Conservation (phyloP, 2,797 vertebrate genomes). For the Silurus aristotelis region DNA sequence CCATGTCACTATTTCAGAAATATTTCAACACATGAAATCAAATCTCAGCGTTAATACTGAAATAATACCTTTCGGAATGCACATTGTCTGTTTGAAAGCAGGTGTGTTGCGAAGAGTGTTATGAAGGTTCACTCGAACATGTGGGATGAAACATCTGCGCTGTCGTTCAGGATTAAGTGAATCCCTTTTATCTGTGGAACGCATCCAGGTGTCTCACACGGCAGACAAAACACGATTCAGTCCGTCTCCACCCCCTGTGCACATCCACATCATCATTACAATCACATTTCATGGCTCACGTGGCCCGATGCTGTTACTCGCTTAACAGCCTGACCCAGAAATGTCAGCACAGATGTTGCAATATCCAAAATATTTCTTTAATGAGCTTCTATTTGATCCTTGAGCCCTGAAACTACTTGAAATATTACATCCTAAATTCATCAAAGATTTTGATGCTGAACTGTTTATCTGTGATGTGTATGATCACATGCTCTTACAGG, state of each 20-base stretch:
- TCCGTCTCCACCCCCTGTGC: neutral
- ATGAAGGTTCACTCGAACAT: neutral
- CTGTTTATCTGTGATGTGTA: neutral
- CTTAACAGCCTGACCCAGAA: constrained; percentile 59
- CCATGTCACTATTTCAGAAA: neutral
- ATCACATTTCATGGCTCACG: constrained; percentile 32
- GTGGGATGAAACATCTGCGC: constrained; percentile 29
- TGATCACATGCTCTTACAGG: neutral
- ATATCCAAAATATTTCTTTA: constrained; percentile 52
- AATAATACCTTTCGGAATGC: neutral
- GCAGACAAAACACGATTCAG: constrained; percentile 38
- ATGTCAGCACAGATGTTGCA: constrained; percentile 59
- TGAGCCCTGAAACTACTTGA: constrained; percentile 13
- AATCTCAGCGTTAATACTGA: neutral
- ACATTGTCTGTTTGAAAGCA: neutral
- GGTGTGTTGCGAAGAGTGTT: neutral
- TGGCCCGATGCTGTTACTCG: constrained; percentile 30
- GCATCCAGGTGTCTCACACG: constrained; percentile 35
- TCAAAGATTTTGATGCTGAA: neutral
- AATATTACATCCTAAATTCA: neutral
- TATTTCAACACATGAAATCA: neutral
- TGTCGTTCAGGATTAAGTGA: constrained; percentile 3
- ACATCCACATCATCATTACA: constrained; percentile 20
- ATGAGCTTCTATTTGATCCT: constrained; percentile 50
- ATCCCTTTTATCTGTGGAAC: constrained; percentile 35